Base-by-base conservation (phyloP, 1,140 invertebrate species). In the Drosophila dunni region DNA sequence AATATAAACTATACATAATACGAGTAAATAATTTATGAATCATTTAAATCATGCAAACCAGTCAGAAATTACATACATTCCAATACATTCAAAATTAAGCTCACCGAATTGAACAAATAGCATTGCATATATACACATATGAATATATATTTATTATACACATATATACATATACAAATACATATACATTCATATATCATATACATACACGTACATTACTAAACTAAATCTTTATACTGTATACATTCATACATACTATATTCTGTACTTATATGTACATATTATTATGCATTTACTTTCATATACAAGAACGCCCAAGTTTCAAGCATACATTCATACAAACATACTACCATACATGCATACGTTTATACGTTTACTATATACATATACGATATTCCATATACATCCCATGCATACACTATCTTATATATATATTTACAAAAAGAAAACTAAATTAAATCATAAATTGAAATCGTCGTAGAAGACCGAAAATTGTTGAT, bases 71-170 rank as follows among this genome's bases (percentile, higher is more conserved):
- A 29, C 24, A 29, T 29, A 29, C 24, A 24, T 24, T 24, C 24
- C 1, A 24, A 24, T 69, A 75, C 75, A 86, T 81, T 86, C 81
- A 84, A 84, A 84, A 84, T 84, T 84, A 79, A 84, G 77, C 81
- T 84, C 81, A 84, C 81, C 81, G 81, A 84, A 66, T 80, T 51
- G 60, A 82, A 82, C 45, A 84, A 62, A 79, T 77, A 53, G 63
- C 80, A 81, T 73, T 79, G 67, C 64, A 71, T 80, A 77, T 78
- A 82, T 63, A 66, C 70, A 75, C 17, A 82, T 63, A 66, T 70
- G 71, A 76, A 81, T 29, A 36, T 50, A 61, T 44, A 54, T 57
- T 56, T 34, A 46, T 44, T 44, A 50, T 57, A 67, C 38, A 65
- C 63, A 65, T 56, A 65, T 42, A 64, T 29, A 51, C n/a, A 42